phyloP scores from a whole-genome alignment of 2,888 invertebrate species.

The Agrochola litura region DNA sequence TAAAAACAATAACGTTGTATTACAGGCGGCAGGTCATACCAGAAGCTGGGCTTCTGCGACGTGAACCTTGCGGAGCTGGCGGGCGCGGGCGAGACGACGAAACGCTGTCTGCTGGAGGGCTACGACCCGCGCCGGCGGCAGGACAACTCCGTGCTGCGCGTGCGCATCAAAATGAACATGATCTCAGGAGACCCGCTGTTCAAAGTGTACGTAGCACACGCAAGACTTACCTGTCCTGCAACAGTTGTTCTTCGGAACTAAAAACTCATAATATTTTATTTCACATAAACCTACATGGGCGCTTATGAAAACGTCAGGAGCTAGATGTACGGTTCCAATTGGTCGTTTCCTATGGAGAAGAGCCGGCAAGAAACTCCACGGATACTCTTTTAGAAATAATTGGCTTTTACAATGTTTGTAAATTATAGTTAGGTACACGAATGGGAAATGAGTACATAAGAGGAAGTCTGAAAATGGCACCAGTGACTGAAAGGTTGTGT shows the following conservation, averaged over 20 bases:
- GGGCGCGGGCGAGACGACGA: constrained; percentile 96
- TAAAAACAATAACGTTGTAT: constrained; percentile 1
- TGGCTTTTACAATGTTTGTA: neutral
- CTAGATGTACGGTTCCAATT: neutral
- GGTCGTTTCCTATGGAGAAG: neutral
- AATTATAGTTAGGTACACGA: neutral
- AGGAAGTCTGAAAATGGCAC: too few species aligned
- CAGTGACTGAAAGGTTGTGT: too few species aligned
- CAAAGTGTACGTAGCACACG: constrained; percentile 92
- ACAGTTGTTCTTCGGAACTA: neutral
- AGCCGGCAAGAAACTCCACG: neutral
- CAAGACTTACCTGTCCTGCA: neutral
- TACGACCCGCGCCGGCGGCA: constrained; percentile 98
- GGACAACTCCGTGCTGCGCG: constrained; percentile 98
- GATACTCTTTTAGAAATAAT: neutral
- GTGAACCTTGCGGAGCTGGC: constrained; percentile 99
- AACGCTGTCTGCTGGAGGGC: constrained; percentile 98
- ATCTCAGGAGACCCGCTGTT: constrained; percentile 98
- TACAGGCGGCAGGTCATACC: constrained; percentile 94
- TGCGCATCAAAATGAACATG: constrained; percentile 98
- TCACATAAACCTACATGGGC: neutral
- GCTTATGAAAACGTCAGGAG: neutral
- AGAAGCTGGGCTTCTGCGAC: constrained; percentile 99
- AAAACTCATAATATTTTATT: neutral
- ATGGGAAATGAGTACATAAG: too few species aligned